Conservation (phyloP, 2,113 vertebrate genomes). For the Catagonus wagneri region DNA sequence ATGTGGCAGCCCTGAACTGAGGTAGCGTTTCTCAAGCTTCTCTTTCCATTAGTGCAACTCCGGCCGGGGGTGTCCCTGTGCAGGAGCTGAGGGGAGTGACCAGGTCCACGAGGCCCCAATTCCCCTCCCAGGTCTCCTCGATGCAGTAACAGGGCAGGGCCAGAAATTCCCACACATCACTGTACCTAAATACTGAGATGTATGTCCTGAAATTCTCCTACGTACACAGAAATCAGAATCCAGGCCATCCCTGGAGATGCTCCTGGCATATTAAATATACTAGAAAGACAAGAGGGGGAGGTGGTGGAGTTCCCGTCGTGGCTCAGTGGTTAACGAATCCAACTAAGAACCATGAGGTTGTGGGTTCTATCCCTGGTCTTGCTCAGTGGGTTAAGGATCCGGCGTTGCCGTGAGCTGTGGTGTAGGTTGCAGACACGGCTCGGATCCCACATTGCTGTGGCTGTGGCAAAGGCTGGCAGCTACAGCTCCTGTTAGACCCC, state of each 20-base stretch:
- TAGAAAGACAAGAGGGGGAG: background rate
- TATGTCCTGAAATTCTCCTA: background rate
- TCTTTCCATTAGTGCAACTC: fast-evolving
- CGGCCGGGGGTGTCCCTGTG: background rate
- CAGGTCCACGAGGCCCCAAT: background rate
- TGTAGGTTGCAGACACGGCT: no score
- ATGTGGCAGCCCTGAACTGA: fast-evolving
- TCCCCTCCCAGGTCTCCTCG: background rate
- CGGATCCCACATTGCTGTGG: no score
- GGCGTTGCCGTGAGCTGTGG: no score
- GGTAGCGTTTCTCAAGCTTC: no score
- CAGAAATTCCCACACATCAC: background rate
- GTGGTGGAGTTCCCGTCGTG: no score
- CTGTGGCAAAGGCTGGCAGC: no score
- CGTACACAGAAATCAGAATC: background rate
- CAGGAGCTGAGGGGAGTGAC: background rate
- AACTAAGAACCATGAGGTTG: no score
- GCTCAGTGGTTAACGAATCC: no score
- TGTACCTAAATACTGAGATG: background rate
- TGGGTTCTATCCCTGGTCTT: no score
- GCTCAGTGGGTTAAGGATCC: no score
- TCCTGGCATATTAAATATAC: background rate
- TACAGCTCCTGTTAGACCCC: no score
- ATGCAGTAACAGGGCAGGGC: background rate
- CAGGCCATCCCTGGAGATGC: background rate